These are phyloP conservation scores for Galaxea fascicularis DNA, from an alignment of 92 coral and sea anemone genomes.

Conservation along the genomic window DNA sequence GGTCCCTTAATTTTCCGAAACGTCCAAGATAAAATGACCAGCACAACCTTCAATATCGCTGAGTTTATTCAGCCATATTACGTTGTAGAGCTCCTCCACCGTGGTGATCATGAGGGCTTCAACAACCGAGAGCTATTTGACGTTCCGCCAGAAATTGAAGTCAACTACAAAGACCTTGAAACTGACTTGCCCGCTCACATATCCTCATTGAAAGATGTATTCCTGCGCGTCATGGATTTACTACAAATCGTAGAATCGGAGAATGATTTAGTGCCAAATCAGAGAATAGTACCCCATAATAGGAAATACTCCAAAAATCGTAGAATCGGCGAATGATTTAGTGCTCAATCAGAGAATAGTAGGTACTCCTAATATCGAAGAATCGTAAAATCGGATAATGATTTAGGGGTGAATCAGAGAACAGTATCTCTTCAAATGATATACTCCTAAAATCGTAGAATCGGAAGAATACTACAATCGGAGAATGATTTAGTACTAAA, in stretches of 20 bases:
- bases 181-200: neutral
- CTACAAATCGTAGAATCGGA: too few relatives aligned
- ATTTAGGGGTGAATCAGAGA: too few relatives aligned
- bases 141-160: constrained; percentile 13
- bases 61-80: constrained; percentile 29
- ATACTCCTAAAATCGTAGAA: too few relatives aligned
- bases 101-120: constrained; percentile 17
- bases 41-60: constrained; percentile 18
- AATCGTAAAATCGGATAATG: too few relatives aligned
- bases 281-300: neutral
- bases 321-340: too few relatives aligned
- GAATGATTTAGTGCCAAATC: neutral
- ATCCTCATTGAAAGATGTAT: too few relatives aligned
- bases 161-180: neutral
- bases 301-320: neutral
- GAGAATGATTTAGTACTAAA: too few relatives aligned
- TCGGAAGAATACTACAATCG: too few relatives aligned
- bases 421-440: too few relatives aligned
- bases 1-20: constrained; percentile 21
- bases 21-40: constrained; percentile 17
- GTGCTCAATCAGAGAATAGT: too few relatives aligned
- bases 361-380: too few relatives aligned
- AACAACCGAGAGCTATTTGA: constrained; percentile 8
- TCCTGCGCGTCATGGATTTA: too few relatives aligned
- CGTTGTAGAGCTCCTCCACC: constrained; percentile 23